phyloP scores from a whole-genome alignment of 2,113 vertebrate species.

The Muntiacus reevesi region DNA sequence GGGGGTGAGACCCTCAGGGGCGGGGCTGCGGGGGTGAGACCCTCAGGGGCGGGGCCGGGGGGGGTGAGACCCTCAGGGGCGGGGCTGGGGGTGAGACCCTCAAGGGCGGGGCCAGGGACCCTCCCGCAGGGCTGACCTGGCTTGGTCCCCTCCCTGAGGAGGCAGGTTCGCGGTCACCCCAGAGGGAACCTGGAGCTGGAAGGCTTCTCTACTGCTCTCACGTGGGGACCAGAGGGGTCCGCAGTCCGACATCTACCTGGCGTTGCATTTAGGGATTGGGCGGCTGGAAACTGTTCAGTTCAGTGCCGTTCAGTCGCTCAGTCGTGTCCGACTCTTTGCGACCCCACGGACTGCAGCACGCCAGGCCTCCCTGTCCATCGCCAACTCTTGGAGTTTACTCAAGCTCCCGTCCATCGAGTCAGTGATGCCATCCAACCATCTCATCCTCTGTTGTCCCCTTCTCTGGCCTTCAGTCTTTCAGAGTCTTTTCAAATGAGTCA shows the following conservation, averaged over 20 bases:
- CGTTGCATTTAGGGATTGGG: fast-evolving
- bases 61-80: no score
- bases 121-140: fast-evolving
- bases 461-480: background rate
- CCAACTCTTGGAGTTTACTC: fast-evolving
- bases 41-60: no score
- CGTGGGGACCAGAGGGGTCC: background rate
- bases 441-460: background rate
- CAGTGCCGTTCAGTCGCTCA: fast-evolving
- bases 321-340: fast-evolving
- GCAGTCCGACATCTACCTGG: no score
- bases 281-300: fast-evolving
- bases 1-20: no score
- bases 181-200: no score
- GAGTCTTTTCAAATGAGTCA: background rate
- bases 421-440: background rate
- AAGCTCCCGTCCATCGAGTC: background rate
- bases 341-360: background rate
- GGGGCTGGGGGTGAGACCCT: no score
- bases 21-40: no score
- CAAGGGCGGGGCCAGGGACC: no score
- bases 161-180: background rate
- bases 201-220: background rate
- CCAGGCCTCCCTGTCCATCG: background rate
- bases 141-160: background rate